Percentiles rank a stretch among this genome's conserved stretches.
phyloP scores from a whole-genome alignment of 2,113 vertebrate genomes.

The Hypomesus transpacificus region DNA sequence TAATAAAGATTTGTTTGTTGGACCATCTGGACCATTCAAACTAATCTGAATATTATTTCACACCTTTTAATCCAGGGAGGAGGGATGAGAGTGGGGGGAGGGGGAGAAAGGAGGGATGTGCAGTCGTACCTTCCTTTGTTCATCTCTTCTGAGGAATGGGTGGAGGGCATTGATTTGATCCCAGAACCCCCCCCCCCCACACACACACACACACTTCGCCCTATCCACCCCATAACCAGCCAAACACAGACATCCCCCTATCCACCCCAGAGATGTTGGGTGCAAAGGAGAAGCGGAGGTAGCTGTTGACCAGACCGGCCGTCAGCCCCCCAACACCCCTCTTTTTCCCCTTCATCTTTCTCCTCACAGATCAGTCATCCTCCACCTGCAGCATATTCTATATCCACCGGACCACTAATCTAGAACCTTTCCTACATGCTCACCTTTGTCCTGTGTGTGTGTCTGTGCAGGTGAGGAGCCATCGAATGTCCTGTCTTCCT shows the following conservation, averaged over 20 bases:
- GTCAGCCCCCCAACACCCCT: not conserved
- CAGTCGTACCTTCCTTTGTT: not conserved
- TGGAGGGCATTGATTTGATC: no score
- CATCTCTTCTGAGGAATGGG: not conserved
- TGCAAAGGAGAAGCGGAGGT: not conserved
- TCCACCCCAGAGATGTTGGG: not conserved
- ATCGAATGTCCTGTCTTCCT: not conserved
- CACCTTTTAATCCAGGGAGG: not conserved
- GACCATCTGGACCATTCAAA: no score
- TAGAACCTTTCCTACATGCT: not conserved
- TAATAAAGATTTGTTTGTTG: no score
- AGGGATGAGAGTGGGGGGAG: not conserved
- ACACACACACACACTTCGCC: not conserved
- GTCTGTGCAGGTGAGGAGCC: constrained; percentile 44
- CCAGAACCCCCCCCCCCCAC: not conserved
- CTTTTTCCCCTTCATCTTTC: no score
- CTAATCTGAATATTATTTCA: no score
- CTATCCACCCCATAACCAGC: not conserved
- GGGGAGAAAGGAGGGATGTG: not conserved
- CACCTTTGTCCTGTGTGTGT: constrained; percentile 17
- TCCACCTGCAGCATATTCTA: no score
- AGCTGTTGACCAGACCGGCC: not conserved
- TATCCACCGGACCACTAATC: not conserved
- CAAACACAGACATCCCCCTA: not conserved
- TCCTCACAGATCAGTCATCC: no score